A percentile compares a stretch with the other conserved stretches of the same genome.
phyloP scores from a whole-genome alignment of 2,797 vertebrate species.

The Mormyrus hasselquistii region DNA sequence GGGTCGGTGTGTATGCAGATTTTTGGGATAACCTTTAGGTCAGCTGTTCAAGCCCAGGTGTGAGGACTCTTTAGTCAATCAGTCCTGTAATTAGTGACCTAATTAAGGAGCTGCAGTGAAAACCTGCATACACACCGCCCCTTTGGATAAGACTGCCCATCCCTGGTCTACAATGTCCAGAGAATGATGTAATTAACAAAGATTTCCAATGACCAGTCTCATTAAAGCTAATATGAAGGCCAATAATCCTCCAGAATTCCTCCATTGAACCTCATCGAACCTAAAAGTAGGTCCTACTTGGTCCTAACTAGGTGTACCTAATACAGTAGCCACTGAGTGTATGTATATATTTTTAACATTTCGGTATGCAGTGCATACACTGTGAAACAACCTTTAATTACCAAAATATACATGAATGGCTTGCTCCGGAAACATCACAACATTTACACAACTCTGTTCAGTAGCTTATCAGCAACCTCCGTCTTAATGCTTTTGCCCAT shows the following conservation, averaged over 20 bases:
- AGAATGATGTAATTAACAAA: not conserved
- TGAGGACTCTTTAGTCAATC: too few relatives aligned
- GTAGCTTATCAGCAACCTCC: not conserved
- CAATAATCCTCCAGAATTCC: not conserved
- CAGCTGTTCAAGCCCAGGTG: too few relatives aligned
- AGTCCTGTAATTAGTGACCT: too few relatives aligned
- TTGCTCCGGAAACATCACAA: conserved; percentile 77
- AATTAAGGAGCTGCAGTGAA: too few relatives aligned
- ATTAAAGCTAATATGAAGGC: not conserved
- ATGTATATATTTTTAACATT: conserved; percentile 56
- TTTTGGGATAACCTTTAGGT: too few relatives aligned
- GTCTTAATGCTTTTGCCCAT: not conserved
- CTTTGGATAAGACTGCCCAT: too few relatives aligned
- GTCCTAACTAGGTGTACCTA: not conserved
- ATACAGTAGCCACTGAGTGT: not conserved
- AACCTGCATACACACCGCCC: too few relatives aligned
- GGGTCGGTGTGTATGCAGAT: too few relatives aligned
- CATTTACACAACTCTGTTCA: conserved; percentile 53
- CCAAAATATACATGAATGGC: conserved; percentile 76
- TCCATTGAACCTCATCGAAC: not conserved
- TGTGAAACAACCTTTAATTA: conserved; percentile 73
- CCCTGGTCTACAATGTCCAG: not conserved
- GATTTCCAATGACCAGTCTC: not conserved
- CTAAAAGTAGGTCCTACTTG: not conserved
- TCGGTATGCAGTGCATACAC: conserved; percentile 73